Evolutionary conservation across 2,888 invertebrate species (phyloP), one percentile per base, ranked within the genome.

Genomic region (Cosmia trapezina): DNA sequence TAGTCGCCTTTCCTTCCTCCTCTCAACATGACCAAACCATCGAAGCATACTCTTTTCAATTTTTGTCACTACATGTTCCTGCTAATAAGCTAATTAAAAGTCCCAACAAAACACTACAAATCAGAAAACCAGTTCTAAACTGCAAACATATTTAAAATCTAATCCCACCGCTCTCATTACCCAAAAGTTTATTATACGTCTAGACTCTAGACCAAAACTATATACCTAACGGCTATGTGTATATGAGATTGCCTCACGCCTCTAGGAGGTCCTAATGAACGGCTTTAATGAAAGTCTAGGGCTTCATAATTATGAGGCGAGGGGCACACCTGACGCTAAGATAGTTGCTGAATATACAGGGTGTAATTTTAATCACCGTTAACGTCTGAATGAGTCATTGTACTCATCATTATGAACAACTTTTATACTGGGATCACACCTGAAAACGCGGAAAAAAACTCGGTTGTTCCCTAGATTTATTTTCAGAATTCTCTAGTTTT

Each of bases 241-340:
- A 63, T 49, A 70, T 47, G 57, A 84, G 69, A 74, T 67, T 63
- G 65, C 54, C 64, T 54, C 57, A 45, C 62, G 51, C 45, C 51
- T 43, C 43, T 43, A 45, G 45, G 47, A 51, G 51, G 41, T 64
- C 66, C 57, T 84, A 85, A 86, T 83, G 85, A 86, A 78, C 77
- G 62, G 60, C 51, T 66, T 71, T 86, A 85, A 86, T 86, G 84
- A 84, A 75, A 75, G 68, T 65, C 72, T 70, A 73, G 70, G 64
- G 73, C 60, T 62, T 66, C 59, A 81, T 87, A 87, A 87, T 88
- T 88, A 87, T 81, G 80, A 77, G 66, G 54, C 43, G 60, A 60
- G 68, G 72, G 45, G 41, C 47, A 64, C 76, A 75, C 80, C 72
- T 71, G 76, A 6, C 51, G 67, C 57, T 41, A 56, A 51, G 70